Evolutionary conservation across 2,113 vertebrate genomes (phyloP).

Genomic region (Rousettus leschenaultii): DNA sequence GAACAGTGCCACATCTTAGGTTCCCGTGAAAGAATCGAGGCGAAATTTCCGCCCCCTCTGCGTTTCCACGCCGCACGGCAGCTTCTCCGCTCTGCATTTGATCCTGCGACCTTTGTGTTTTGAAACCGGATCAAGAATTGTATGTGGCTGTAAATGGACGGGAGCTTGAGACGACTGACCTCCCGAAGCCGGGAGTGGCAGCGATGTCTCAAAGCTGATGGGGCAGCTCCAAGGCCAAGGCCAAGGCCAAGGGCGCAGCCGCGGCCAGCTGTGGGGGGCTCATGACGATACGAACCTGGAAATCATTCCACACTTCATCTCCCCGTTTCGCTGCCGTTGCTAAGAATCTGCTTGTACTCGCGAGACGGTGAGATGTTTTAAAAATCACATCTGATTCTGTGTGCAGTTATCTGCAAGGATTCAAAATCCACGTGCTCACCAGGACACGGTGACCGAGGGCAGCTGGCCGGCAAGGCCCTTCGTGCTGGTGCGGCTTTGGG

Average conservation of each 20-base stretch:
- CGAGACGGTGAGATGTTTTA: neutral
- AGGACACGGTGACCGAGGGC: neutral
- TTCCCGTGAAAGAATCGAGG: neutral
- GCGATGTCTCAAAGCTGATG: neutral
- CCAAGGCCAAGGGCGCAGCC: neutral
- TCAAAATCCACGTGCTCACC: neutral
- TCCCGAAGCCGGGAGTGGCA: neutral
- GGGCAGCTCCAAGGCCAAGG: neutral
- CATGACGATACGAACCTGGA: neutral
- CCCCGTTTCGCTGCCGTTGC: neutral
- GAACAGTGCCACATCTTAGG: accelerated
- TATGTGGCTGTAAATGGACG: neutral
- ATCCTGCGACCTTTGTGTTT: neutral
- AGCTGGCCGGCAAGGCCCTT: too few species aligned
- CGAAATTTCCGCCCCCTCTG: too few species aligned
- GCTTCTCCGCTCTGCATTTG: neutral
- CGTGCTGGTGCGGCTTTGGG: neutral
- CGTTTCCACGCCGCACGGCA: neutral
- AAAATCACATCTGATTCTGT: neutral
- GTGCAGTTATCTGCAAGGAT: neutral
- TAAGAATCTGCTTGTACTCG: neutral
- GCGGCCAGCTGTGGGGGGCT: neutral
- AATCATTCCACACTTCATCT: neutral
- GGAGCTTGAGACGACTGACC: neutral
- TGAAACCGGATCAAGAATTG: neutral